Conservation (phyloP, 2,113 vertebrate species). For the Pao palembangensis region DNA sequence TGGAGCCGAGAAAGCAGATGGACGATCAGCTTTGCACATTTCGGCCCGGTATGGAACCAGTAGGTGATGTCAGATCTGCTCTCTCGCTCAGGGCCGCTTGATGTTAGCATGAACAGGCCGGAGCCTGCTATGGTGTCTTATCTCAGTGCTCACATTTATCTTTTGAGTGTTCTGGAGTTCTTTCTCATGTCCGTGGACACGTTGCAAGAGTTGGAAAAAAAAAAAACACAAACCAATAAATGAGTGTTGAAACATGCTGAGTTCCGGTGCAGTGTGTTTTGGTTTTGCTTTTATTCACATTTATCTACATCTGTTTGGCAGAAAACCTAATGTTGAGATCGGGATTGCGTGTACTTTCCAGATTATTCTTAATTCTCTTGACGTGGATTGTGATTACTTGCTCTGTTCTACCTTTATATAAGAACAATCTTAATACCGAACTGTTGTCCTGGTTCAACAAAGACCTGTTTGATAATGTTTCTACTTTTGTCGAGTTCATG, state of each 20-base stretch:
- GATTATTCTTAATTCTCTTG: too few species aligned
- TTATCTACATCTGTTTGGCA: background rate
- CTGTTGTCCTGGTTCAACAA: too few species aligned
- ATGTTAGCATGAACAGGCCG: slow-evolving; percentile 36
- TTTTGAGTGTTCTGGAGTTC: slow-evolving; percentile 75
- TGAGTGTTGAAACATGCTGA: slow-evolving; percentile 84
- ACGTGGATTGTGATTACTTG: too few species aligned
- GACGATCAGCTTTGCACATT: slow-evolving; percentile 32
- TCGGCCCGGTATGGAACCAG: slow-evolving; percentile 25
- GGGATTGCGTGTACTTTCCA: too few species aligned
- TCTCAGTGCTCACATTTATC: slow-evolving; percentile 72
- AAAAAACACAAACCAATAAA: slow-evolving; percentile 61
- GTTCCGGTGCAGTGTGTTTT: slow-evolving; percentile 31
- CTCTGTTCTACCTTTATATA: too few species aligned
- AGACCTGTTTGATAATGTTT: too few species aligned
- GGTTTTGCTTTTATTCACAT: background rate
- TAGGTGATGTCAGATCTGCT: slow-evolving; percentile 22
- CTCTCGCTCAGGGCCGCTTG: slow-evolving; percentile 41
- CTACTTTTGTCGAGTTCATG: too few species aligned
- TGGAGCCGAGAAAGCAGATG: slow-evolving; percentile 34
- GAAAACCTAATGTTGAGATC: too few species aligned
- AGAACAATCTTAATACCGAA: too few species aligned
- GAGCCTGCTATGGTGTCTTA: slow-evolving; percentile 61
- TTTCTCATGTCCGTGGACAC: slow-evolving; percentile 80
- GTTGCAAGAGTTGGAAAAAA: slow-evolving; percentile 76